phyloP scores from a whole-genome alignment of 2,797 vertebrate species.

The Alca torda region DNA sequence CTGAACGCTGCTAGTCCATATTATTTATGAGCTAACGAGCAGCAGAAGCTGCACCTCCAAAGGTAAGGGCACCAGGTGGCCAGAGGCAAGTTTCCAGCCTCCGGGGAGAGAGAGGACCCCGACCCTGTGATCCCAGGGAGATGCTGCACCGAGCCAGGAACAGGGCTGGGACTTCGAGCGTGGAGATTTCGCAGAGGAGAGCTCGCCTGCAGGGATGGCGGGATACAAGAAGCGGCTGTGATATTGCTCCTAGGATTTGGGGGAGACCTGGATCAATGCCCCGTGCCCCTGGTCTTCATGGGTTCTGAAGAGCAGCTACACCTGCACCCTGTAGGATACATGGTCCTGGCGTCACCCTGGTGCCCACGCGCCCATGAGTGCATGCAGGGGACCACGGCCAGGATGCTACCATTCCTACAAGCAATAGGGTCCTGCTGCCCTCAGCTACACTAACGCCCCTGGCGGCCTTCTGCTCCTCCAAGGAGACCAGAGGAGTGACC shows the following conservation, averaged over 20 bases:
- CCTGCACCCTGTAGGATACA: no score
- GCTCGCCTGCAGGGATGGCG: accelerated
- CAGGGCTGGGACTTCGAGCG: accelerated
- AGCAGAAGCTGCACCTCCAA: neutral
- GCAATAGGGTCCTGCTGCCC: neutral
- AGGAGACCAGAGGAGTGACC: neutral
- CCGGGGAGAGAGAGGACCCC: neutral
- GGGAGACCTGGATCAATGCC: no score
- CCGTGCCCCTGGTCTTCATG: accelerated
- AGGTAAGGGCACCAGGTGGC: neutral
- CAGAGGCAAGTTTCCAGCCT: neutral
- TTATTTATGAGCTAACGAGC: constrained; percentile 51
- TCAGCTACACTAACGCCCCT: neutral
- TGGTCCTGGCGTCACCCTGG: accelerated
- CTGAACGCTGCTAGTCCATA: constrained; percentile 38
- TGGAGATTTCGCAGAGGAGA: neutral
- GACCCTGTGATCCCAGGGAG: accelerated
- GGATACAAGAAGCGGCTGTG: neutral
- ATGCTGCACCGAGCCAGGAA: neutral
- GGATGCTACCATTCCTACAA: neutral
- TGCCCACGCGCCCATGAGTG: accelerated
- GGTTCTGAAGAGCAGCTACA: neutral
- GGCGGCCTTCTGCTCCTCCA: neutral
- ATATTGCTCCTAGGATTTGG: neutral
- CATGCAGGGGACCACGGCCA: accelerated